Evolutionary conservation across 2,797 vertebrate genomes (phyloP).

Genomic region (Neosalanx taihuensis): DNA sequence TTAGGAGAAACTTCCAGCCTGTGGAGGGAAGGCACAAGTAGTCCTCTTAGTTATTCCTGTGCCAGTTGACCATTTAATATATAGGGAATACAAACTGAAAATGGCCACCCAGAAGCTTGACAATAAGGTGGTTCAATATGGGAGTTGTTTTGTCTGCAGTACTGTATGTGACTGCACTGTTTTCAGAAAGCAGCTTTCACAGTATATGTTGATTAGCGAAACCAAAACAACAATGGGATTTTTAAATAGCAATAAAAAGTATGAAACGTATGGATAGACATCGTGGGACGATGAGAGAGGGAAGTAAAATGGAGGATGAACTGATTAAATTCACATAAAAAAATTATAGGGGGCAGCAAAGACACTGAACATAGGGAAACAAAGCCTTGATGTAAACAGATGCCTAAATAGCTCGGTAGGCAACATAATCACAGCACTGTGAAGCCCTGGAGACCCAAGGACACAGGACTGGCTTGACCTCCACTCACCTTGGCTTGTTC

Average conservation of each 20-base stretch:
- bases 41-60: slow-evolving; percentile 85
- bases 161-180: slow-evolving; percentile 13
- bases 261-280: slow-evolving; percentile 23
- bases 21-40: slow-evolving; percentile 94
- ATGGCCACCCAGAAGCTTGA: slow-evolving; percentile 38
- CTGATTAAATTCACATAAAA: slow-evolving; percentile 44
- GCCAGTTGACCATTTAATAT: slow-evolving; percentile 55
- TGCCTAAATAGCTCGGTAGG: slow-evolving; percentile 10
- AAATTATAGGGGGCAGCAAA: slow-evolving; percentile 46
- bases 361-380: slow-evolving; percentile 35
- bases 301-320: slow-evolving; percentile 45
- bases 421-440: slow-evolving; percentile 16
- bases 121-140: slow-evolving; percentile 26
- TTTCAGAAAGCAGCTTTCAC: slow-evolving; percentile 17
- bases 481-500: slow-evolving; percentile 92
- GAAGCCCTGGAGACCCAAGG: slow-evolving; percentile 20
- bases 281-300: slow-evolving; percentile 37
- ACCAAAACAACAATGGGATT: slow-evolving; percentile 41
- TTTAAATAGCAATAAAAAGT: slow-evolving; percentile 43
- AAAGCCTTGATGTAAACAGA: slow-evolving; percentile 19
- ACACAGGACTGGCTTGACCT: slow-evolving; percentile 17
- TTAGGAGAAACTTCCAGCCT: slow-evolving; percentile 98
- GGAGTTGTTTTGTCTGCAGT: slow-evolving; percentile 24
- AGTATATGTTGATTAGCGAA: slow-evolving; percentile 13
- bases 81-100: slow-evolving; percentile 55